Base-by-base conservation (phyloP, 2,797 vertebrate genomes). In the Delichon dasypus region DNA sequence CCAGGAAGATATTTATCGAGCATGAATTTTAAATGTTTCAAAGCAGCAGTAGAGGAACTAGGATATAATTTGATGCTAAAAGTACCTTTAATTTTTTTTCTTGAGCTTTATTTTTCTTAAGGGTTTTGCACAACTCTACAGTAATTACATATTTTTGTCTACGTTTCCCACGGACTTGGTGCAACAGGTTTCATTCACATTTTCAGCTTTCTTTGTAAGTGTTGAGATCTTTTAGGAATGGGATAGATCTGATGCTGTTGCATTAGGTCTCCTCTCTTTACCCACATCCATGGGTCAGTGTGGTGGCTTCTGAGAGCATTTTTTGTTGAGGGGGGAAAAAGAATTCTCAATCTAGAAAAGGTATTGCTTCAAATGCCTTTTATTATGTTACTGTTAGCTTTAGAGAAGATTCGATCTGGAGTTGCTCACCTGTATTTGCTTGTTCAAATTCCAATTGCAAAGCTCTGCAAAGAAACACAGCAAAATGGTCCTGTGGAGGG, bases 241-340 rank as follows among this genome's bases (percentile, higher is more conserved):
- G 29, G 7, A 7, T 42, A 9, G 18, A 26, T 58, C 27, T 79
- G 27, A 53, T 77, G 38, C 21, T 77, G 5, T 30, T 82, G 26
- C 18, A 6, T 66, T 85, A 40, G 32, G 6, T 79, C 21, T 73
- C 6, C 12, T 51, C 15, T 20, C 23, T 42, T 80, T 7, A 1
- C 9, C 3, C 16, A 15, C 15, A 22, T 77, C 25, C 58, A 34
- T 0, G 0, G 38, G 23, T 65, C 4, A 5, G 23, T 51, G 32
- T 38, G 10, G 6, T 65, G 38, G 83, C 64, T 76, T 58, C 36
- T 29, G 11, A 74, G 15, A 60, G 22, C 19, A 5, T 54, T 83
- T 85, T 79, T 29, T 4, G 68, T 54, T 45, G 5, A 7, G 9
- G 3, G 4, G 20, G 7, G 2, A 7, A 11, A n/a, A 84, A 77